These are phyloP conservation scores for Aspidapion aeneum DNA, from an alignment of 2,888 invertebrate genomes.

Conservation along the genomic window DNA sequence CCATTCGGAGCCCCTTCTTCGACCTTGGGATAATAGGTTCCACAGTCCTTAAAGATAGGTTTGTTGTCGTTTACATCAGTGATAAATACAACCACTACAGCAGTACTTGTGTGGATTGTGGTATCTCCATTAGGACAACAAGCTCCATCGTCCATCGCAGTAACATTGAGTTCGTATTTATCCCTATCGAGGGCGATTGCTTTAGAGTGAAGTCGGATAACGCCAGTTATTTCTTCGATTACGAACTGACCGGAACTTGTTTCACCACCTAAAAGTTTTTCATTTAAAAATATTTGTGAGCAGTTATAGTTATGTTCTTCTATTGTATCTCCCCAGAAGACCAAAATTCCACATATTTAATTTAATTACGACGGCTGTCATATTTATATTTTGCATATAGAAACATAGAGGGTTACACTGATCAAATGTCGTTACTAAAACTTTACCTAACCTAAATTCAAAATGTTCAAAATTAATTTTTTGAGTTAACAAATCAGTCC, in stretches of 20 bases:
- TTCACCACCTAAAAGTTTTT: slow-evolving; percentile 60
- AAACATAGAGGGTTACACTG: too few species aligned
- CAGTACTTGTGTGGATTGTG: slow-evolving; percentile 89
- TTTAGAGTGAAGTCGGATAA: slow-evolving; percentile 84
- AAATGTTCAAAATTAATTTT: too few species aligned
- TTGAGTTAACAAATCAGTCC: too few species aligned
- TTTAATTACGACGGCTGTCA: too few species aligned
- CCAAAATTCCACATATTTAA: too few species aligned
- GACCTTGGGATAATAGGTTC: slow-evolving; percentile 89
- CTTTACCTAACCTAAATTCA: too few species aligned
- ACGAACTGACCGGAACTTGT: slow-evolving; percentile 91
- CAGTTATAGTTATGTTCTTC: too few species aligned
- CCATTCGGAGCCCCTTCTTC: slow-evolving; percentile 94
- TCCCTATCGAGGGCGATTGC: slow-evolving; percentile 85
- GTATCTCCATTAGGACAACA: slow-evolving; percentile 90
- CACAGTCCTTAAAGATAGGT: slow-evolving; percentile 92
- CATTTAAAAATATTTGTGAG: too few species aligned
- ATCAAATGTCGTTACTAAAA: too few species aligned
- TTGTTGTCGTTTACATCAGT: slow-evolving; percentile 97
- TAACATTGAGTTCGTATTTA: slow-evolving; percentile 95
- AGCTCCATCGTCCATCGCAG: slow-evolving; percentile 95
- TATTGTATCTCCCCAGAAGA: too few species aligned
- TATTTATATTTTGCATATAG: too few species aligned
- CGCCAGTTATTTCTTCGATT: slow-evolving; percentile 93
- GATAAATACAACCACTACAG: slow-evolving; percentile 93